phyloP scores from a whole-genome alignment of 2,113 vertebrate genomes.

The Psettodes erumei region DNA sequence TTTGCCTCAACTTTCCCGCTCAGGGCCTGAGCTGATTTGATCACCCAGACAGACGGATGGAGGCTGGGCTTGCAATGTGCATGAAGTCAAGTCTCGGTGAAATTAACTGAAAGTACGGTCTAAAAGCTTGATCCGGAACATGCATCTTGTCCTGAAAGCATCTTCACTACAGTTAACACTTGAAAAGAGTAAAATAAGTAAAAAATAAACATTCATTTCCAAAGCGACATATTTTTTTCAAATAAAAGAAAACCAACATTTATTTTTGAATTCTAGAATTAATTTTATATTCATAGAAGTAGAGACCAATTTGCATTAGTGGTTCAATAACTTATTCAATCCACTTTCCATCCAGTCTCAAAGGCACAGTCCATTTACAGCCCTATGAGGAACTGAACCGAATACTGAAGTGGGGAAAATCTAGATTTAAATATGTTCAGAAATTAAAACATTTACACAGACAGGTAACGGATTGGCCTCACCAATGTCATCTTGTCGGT shows the following conservation, averaged over 20 bases:
- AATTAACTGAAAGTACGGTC: not conserved
- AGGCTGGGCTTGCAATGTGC: not conserved
- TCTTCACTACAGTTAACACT: conserved; percentile 59
- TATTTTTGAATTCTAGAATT: conserved; percentile 27
- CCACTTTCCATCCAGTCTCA: conserved; percentile 24
- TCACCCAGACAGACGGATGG: not conserved
- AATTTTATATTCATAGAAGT: conserved; percentile 47
- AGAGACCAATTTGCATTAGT: conserved; percentile 52
- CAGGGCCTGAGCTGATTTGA: not conserved
- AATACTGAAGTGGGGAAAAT: conserved; percentile 36
- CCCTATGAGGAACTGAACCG: conserved; percentile 39
- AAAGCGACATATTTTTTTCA: conserved; percentile 16
- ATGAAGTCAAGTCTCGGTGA: not conserved
- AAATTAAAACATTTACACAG: conserved; percentile 67
- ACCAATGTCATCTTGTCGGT: not conserved
- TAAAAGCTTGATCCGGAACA: conserved; percentile 40
- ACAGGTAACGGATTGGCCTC: conserved; percentile 23
- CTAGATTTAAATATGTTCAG: conserved; percentile 56
- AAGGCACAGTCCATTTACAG: conserved; percentile 48
- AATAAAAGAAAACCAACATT: conserved; percentile 39
- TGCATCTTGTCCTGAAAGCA: conserved; percentile 54
- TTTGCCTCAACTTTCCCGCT: not conserved
- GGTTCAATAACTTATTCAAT: conserved; percentile 35
- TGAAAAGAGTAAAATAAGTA: conserved; percentile 39
- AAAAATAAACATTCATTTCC: conserved; percentile 38